phyloP scores from a whole-genome alignment of 2,113 vertebrate species.

The Muntiacus reevesi region DNA sequence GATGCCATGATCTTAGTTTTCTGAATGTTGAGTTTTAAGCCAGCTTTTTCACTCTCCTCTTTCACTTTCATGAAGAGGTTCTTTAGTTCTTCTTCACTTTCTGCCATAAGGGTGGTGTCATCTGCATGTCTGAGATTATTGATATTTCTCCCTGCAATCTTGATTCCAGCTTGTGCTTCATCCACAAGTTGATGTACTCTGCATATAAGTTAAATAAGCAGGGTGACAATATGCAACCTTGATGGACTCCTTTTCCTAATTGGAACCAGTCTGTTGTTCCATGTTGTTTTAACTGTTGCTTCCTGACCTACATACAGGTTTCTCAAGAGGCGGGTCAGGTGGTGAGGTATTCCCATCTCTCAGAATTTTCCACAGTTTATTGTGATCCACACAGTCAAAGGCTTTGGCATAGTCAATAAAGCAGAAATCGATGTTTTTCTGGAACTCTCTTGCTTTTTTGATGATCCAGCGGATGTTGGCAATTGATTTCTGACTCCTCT shows the following conservation, averaged over 20 bases:
- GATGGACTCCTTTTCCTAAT: background rate
- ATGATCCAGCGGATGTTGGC: background rate
- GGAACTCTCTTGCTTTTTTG: background rate
- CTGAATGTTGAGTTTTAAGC: background rate
- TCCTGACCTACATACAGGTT: background rate
- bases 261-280: background rate
- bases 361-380: background rate
- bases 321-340: background rate
- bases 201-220: background rate
- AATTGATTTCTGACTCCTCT: background rate
- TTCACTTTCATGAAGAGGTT: background rate
- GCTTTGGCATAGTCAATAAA: background rate
- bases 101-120: background rate
- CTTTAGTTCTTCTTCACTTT: background rate
- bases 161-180: background rate
- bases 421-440: background rate
- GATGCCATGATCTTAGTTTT: background rate
- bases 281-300: background rate
- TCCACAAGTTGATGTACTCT: background rate
- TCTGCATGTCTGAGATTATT: background rate
- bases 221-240: background rate
- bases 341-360: background rate
- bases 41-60: background rate
- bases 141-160: background rate
- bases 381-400: background rate